A percentile compares a stretch with the other conserved stretches of the same genome.
These are phyloP conservation scores for Sesia bembeciformis DNA, from an alignment of 2,888 invertebrate genomes.

Conservation along the genomic window DNA sequence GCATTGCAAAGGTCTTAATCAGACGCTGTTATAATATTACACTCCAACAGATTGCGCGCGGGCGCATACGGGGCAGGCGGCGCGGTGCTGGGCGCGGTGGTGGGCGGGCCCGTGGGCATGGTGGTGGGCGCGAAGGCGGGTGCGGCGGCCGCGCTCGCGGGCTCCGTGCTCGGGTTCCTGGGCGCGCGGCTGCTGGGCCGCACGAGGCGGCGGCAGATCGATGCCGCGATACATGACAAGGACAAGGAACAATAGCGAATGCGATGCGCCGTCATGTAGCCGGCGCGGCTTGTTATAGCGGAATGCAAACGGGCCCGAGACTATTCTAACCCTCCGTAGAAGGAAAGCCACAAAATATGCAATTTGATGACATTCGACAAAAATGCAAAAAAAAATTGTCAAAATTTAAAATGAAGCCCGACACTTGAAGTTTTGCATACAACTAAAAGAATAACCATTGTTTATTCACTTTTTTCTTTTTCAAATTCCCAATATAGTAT, in stretches of 20 bases:
- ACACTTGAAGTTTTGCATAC: no score
- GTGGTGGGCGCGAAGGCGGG: slow-evolving; percentile 43
- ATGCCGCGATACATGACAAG: background rate
- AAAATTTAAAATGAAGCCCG: no score
- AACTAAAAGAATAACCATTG: no score
- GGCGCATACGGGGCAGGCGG: slow-evolving; percentile 33
- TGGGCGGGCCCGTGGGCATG: slow-evolving; percentile 44
- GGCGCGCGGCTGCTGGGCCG: slow-evolving; percentile 20
- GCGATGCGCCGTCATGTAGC: slow-evolving; percentile 8
- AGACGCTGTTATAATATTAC: slow-evolving; percentile 4
- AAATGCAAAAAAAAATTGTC: no score
- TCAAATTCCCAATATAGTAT: no score
- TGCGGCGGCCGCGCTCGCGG: slow-evolving; percentile 37
- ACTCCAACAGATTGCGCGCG: slow-evolving; percentile 15
- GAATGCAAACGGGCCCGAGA: background rate
- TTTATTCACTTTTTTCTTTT: no score
- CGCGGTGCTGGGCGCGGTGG: slow-evolving; percentile 36
- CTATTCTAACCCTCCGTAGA: background rate
- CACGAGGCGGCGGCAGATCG: slow-evolving; percentile 1
- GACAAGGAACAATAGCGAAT: slow-evolving; percentile 7
- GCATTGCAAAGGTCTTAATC: background rate
- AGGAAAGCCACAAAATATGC: no score
- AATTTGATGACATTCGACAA: no score
- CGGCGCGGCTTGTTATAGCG: background rate
- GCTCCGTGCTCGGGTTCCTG: slow-evolving; percentile 32